A percentile compares a stretch with the other conserved stretches of the same genome.
Conservation (phyloP, 2,797 vertebrate genomes). For the Artibeus jamaicensis region DNA sequence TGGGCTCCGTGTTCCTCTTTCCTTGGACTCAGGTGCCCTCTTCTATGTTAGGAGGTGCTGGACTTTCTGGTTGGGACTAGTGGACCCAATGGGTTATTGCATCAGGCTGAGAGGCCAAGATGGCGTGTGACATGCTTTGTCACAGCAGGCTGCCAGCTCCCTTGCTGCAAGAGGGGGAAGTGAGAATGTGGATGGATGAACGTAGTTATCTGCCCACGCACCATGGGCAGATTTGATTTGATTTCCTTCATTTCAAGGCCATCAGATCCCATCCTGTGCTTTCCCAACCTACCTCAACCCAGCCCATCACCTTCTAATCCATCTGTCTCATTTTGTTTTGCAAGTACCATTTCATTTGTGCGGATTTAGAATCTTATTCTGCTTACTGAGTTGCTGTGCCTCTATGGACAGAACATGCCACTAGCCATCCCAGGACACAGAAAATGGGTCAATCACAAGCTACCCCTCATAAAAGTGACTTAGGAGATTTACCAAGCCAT, state of each 20-base stretch:
- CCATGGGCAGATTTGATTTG: background rate
- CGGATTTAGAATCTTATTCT: background rate
- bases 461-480: background rate
- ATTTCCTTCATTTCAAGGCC: background rate
- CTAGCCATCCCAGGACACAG: background rate
- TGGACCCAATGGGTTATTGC: background rate
- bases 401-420: background rate
- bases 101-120: background rate
- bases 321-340: background rate
- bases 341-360: background rate
- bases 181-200: background rate
- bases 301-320: background rate
- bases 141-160: background rate
- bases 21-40: background rate
- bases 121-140: background rate
- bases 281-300: background rate
- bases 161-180: background rate
- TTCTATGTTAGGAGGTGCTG: background rate
- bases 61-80: background rate
- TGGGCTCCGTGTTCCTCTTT: background rate
- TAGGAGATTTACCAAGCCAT: background rate
- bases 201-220: background rate
- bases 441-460: background rate
- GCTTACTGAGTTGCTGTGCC: background rate
- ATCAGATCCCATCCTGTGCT: background rate